phyloP scores from a whole-genome alignment of 2,797 vertebrate genomes.

The Chiroxiphia lanceolata region DNA sequence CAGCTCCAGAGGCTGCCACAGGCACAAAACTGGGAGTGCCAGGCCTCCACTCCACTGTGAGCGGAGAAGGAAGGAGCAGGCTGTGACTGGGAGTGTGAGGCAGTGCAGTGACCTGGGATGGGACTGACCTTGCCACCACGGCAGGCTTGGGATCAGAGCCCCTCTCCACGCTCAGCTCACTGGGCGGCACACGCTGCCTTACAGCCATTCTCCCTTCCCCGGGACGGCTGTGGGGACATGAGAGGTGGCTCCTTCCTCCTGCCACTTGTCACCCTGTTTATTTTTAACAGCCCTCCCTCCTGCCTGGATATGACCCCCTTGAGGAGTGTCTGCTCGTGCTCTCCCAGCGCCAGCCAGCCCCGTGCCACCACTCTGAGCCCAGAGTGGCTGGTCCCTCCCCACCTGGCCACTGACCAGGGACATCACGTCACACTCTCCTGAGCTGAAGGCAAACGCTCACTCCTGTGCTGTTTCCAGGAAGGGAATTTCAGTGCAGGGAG shows the following conservation, averaged over 20 bases:
- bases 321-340: background rate
- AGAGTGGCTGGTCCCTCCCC: background rate
- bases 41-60: rapidly evolving
- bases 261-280: constrained; percentile 47
- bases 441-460: background rate
- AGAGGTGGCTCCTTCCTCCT: constrained; percentile 57
- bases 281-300: constrained; percentile 54
- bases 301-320: background rate
- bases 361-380: background rate
- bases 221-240: background rate
- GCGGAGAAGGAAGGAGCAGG: background rate
- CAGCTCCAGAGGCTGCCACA: background rate
- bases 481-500: background rate
- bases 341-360: background rate
- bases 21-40: rapidly evolving
- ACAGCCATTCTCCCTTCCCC: background rate
- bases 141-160: background rate
- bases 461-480: constrained; percentile 21
- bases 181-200: background rate
- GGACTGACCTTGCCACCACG: rapidly evolving
- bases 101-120: background rate
- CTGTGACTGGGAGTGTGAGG: background rate
- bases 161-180: background rate
- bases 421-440: background rate
- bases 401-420: constrained; percentile 8